Percentiles rank a stretch among this genome's conserved stretches.
phyloP scores from a whole-genome alignment of 2,113 vertebrate genomes.

The Corydoras maculifer region DNA sequence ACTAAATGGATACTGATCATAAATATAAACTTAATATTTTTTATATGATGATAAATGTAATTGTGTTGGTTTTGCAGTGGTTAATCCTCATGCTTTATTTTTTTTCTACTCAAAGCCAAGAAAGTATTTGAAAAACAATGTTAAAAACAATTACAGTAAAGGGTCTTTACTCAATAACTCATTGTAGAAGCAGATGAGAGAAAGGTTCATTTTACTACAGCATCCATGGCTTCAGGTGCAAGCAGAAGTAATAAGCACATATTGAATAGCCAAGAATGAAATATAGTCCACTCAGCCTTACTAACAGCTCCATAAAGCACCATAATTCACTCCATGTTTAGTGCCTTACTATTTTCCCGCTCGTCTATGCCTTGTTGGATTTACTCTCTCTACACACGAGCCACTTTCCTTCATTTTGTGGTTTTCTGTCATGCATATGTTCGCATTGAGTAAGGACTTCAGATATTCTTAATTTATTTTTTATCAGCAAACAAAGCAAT shows the following conservation, averaged over 20 bases:
- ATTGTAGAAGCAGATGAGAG: constrained; percentile 20
- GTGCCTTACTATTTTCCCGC: constrained; percentile 10
- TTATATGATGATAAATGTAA: too few relatives aligned
- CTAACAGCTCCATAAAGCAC: constrained; percentile 18
- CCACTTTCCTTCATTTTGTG: not conserved
- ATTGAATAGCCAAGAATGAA: constrained; percentile 21
- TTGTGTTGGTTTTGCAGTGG: not conserved
- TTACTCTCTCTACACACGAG: not conserved
- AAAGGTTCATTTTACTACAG: constrained; percentile 23
- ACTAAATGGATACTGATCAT: too few relatives aligned
- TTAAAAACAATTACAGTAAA: not conserved
- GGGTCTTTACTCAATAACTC: constrained; percentile 13
- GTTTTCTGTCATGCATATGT: not conserved
- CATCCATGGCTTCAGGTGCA: constrained; percentile 15
- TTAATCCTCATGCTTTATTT: not conserved
- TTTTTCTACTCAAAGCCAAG: not conserved
- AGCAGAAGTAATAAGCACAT: constrained; percentile 26
- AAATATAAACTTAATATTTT: too few relatives aligned
- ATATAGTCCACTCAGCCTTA: constrained; percentile 16
- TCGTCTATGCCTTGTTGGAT: not conserved
- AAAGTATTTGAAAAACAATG: not conserved
- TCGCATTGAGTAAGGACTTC: not conserved
- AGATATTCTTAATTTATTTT: too few relatives aligned
- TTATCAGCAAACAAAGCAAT: too few relatives aligned
- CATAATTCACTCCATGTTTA: constrained; percentile 12